Percentiles rank a stretch among this genome's conserved stretches.
phyloP scores from a whole-genome alignment of 2,113 vertebrate genomes.

The Candoia aspera region DNA sequence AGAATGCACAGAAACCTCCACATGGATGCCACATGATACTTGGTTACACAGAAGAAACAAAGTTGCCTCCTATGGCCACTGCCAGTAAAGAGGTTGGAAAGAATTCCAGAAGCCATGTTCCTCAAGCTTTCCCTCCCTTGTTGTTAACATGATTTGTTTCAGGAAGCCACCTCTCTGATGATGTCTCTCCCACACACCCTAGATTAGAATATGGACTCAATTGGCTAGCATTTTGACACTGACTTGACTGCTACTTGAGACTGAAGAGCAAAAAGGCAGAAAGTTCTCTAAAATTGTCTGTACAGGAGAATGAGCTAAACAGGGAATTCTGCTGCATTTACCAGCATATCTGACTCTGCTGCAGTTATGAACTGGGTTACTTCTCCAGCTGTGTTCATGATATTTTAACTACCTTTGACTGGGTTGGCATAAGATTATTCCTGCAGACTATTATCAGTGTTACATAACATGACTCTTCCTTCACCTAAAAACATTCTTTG shows the following conservation, averaged over 20 bases:
- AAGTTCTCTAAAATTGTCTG: conserved; percentile 61
- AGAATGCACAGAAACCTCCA: not conserved
- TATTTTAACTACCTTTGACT: conserved; percentile 56
- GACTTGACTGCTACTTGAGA: conserved; percentile 56
- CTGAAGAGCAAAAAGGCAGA: conserved; percentile 59
- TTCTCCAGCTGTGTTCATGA: conserved; percentile 52
- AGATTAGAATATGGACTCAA: conserved; percentile 26
- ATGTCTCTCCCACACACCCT: not conserved
- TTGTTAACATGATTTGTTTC: conserved; percentile 27
- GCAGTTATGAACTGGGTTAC: conserved; percentile 64
- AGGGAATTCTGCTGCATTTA: conserved; percentile 57
- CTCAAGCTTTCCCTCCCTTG: not conserved
- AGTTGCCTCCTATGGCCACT: not conserved
- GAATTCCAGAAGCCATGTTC: not conserved
- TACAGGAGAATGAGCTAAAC: conserved; percentile 64
- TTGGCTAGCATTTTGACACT: conserved; percentile 53
- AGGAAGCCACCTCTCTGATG: accelerated
- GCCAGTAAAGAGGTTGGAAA: not conserved
- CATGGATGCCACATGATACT: not conserved
- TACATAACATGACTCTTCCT: conserved; percentile 56
- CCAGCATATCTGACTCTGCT: conserved; percentile 52
- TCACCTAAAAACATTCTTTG: conserved; percentile 57
- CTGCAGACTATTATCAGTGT: conserved; percentile 45
- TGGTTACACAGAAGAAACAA: not conserved
- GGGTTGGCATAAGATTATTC: conserved; percentile 40